Conservation (phyloP, 2,888 invertebrate species). For the Lamproptera curius region DNA sequence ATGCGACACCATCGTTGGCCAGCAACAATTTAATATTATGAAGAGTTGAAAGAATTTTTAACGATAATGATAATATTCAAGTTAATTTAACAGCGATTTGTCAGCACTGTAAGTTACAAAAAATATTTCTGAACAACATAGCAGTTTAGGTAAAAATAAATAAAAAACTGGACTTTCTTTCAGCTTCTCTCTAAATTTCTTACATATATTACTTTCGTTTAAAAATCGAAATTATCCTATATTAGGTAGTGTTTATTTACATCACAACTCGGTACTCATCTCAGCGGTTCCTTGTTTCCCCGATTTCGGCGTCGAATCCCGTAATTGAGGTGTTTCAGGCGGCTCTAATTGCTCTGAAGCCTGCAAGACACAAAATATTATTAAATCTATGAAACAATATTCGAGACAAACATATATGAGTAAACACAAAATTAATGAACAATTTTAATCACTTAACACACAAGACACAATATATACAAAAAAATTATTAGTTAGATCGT, state of each 20-base stretch:
- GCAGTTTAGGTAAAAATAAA: not conserved
- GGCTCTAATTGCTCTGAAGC: constrained; percentile 72
- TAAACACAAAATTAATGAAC: constrained; percentile 26
- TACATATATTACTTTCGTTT: no score
- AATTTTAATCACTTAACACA: constrained; percentile 9
- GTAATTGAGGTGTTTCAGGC: constrained; percentile 30
- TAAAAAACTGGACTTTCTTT: not conserved
- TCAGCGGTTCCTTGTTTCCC: constrained; percentile 65
- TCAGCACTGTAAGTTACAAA: no score
- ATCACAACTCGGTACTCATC: constrained; percentile 84
- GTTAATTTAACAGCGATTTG: no score
- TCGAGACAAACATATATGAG: not conserved
- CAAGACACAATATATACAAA: constrained; percentile 23
- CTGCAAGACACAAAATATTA: constrained; percentile 36
- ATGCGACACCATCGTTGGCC: no score
- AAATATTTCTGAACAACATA: no score
- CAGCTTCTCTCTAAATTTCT: no score
- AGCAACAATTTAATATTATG: no score
- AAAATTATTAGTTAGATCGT: constrained; percentile 44
- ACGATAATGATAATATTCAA: no score
- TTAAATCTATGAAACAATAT: not conserved
- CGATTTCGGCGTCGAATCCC: constrained; percentile 38
- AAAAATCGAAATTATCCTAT: no score
- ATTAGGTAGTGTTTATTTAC: not conserved
- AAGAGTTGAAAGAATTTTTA: no score